Evolutionary conservation across 1,140 invertebrate genomes (phyloP).

Genomic region (Drosophila sturtevanti): DNA sequence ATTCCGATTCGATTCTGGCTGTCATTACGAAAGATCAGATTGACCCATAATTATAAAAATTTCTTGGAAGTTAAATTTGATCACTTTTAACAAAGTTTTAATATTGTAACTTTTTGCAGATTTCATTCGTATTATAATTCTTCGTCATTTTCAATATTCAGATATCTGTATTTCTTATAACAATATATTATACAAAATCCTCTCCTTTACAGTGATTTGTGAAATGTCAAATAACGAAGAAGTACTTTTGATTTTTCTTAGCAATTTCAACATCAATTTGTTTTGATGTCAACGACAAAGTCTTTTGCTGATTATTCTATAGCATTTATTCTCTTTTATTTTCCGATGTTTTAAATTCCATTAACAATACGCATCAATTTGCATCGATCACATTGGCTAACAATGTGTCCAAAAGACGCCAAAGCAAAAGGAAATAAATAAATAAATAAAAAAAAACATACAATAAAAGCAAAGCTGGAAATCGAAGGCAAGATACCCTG

Average conservation of each 20-base stretch:
- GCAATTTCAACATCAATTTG: slow-evolving; percentile 4
- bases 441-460: slow-evolving; percentile 17
- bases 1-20: too few species aligned
- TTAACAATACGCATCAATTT: slow-evolving; percentile 79
- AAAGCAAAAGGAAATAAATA: slow-evolving; percentile 35
- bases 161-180: background rate
- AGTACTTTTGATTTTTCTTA: background rate
- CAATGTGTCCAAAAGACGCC: slow-evolving; percentile 70
- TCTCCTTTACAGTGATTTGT: background rate
- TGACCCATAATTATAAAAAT: too few species aligned
- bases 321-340: background rate
- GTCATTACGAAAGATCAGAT: too few species aligned
- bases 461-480: background rate
- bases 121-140: too few species aligned
- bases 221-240: background rate
- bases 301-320: background rate
- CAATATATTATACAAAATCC: background rate
- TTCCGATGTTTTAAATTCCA: slow-evolving; percentile 46
- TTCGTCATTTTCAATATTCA: too few species aligned
- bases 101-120: too few species aligned
- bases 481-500: background rate
- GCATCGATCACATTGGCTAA: slow-evolving; percentile 76
- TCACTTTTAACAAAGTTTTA: too few species aligned
- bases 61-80: too few species aligned
- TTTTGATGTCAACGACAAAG: background rate